Conservation (phyloP, 2,113 vertebrate genomes). For the Pantherophis guttatus region DNA sequence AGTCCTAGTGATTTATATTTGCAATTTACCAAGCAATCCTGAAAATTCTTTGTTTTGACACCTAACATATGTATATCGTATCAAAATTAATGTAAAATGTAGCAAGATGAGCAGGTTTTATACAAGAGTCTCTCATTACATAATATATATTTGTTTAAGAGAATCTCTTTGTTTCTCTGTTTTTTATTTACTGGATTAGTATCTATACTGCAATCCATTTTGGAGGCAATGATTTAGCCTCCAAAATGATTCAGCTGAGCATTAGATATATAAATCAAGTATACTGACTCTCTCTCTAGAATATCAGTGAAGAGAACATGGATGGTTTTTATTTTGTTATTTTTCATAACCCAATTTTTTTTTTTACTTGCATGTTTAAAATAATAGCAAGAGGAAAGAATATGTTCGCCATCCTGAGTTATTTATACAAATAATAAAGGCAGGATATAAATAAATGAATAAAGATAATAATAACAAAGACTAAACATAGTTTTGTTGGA, state of each 20-base stretch:
- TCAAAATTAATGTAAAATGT: background rate
- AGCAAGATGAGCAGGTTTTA: background rate
- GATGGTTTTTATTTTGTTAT: background rate
- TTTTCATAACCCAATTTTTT: background rate
- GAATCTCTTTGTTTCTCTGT: background rate
- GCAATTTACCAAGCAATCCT: background rate
- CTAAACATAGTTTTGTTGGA: background rate
- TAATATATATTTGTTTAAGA: too few relatives aligned
- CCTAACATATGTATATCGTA: background rate
- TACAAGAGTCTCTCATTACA: background rate
- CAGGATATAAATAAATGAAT: background rate
- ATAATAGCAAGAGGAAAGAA: background rate
- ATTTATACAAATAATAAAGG: background rate
- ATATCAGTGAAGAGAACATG: background rate
- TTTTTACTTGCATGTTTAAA: background rate
- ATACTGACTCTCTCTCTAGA: background rate
- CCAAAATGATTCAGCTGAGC: background rate
- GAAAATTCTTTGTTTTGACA: conserved; percentile 1
- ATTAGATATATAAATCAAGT: background rate
- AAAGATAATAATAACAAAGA: background rate
- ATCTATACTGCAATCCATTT: background rate
- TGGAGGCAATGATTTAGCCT: background rate
- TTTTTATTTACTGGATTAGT: background rate
- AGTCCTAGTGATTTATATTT: background rate
- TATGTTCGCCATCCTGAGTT: background rate